phyloP scores from a whole-genome alignment of 2,888 invertebrate genomes.

The Apotomis betuletana region DNA sequence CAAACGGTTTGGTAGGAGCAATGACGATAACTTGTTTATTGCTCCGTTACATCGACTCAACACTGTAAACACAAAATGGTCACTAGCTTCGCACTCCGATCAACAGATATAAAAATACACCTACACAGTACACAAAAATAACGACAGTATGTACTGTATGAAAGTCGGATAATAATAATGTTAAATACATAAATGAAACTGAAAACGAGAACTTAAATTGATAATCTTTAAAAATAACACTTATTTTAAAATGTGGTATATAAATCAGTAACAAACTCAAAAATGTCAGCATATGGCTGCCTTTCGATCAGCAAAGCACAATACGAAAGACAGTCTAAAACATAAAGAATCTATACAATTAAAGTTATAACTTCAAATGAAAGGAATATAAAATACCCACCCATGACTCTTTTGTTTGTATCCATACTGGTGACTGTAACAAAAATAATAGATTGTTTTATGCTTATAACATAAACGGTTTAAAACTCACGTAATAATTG shows the following conservation, averaged over 20 bases:
- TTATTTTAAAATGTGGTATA: neutral
- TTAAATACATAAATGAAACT: too few species aligned
- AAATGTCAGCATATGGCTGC: too few species aligned
- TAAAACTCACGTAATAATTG: too few species aligned
- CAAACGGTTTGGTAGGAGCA: constrained; percentile 68
- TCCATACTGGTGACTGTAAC: constrained; percentile 66
- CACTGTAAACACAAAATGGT: constrained; percentile 71
- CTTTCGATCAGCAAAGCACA: too few species aligned
- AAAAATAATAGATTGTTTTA: constrained; percentile 40
- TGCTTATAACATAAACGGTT: too few species aligned
- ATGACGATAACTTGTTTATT: constrained; percentile 60
- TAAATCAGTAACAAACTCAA: too few species aligned
- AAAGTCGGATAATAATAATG: too few species aligned
- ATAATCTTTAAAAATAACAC: neutral
- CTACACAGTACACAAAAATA: neutral
- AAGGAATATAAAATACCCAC: constrained; percentile 58
- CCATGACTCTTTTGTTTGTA: constrained; percentile 59
- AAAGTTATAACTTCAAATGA: constrained; percentile 25
- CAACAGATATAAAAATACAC: constrained; percentile 1
- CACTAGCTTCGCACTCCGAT: constrained; percentile 46
- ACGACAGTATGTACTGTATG: neutral
- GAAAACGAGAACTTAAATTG: too few species aligned
- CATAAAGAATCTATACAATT: neutral
- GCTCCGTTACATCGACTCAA: constrained; percentile 72
- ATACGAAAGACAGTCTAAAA: neutral